Conservation (phyloP, 2,797 vertebrate genomes). For the Aulostomus chinensis region DNA sequence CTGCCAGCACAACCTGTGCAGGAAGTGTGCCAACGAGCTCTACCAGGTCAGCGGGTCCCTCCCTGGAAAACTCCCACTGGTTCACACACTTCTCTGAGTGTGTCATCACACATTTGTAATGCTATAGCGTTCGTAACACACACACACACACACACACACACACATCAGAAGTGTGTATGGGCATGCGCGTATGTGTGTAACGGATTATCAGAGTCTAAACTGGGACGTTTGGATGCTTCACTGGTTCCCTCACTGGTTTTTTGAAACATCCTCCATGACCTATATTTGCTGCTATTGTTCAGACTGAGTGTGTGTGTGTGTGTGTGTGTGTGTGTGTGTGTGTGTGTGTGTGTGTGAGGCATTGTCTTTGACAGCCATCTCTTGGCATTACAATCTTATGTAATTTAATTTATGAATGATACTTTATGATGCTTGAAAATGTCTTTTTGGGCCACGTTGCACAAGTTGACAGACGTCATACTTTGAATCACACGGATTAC, state of each 20-base stretch:
- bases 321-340: slow-evolving; percentile 3
- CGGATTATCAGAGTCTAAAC: slow-evolving; percentile 65
- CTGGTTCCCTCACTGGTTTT: slow-evolving; percentile 22
- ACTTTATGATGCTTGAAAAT: no score
- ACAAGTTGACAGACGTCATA: no score
- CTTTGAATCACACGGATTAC: no score
- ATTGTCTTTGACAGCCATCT: no score
- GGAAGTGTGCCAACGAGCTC: slow-evolving; percentile 83
- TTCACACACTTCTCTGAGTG: not conserved
- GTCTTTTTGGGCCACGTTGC: no score
- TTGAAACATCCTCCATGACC: slow-evolving; percentile 20
- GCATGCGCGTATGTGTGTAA: not conserved
- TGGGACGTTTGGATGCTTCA: slow-evolving; percentile 36
- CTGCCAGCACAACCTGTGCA: slow-evolving; percentile 93
- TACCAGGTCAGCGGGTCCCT: slow-evolving; percentile 66
- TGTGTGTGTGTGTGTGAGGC: no score
- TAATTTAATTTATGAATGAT: no score
- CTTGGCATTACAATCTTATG: no score
- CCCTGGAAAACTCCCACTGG: no score
- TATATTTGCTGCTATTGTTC: slow-evolving; percentile 41
- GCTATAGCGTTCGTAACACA: not conserved
- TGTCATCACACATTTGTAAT: no score
- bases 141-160: not conserved
- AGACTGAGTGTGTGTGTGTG: not conserved
- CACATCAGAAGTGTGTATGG: not conserved